Evolutionary conservation across 35 echinoderm and acorn worm species (phyloP), one percentile per base, ranked within the genome.

Genomic region (Hemicentrotus pulcherrimus): DNA sequence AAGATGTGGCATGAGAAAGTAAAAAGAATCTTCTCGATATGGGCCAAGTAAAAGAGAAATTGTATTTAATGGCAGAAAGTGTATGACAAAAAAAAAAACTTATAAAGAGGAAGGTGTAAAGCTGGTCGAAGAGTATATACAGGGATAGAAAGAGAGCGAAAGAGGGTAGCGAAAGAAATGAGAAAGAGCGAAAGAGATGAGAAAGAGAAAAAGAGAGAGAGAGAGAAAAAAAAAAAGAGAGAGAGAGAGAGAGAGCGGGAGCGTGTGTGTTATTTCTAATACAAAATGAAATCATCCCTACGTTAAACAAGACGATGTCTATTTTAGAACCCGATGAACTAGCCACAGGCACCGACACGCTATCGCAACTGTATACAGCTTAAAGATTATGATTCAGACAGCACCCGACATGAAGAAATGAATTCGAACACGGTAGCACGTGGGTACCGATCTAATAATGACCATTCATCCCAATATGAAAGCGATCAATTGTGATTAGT

Each of bases 261-360:
- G 19, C 22, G 18, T 78, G 22, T 78, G 52, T 59, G 52, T 13
- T 41, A 41, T 41, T 28, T 22, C 65, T 78, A 78, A 55, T 0
- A 11, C 2, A 2, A 55, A 14, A 55, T 55, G 50, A 55, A 78
- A n/a, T n/a, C 22, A n/a, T 8, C 24, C 65, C 24, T 59, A 59
- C 35, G 35, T 41, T 41, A 16, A 59, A 78, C 65, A 78, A 78
- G 28, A 78, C 19, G 28, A 14, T 78, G 22, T 8, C 65, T 90
- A 90, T 41, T 33, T 90, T 24, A 13, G 32, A 90, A 45, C 19
- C 88, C 46, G 33, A 46, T 90, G 13, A 35, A 15, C 9, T 90
- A 90, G 46, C 88, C 88, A 90, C 88, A 24, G 88, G 88, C 88
- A 78, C 65, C 22, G 65, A 78, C n/a, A 22, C 65, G 24, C 19